Evolutionary conservation across 2,113 vertebrate genomes (phyloP), one percentile per base, ranked within the genome.

Genomic region (Asarcornis scutulata): DNA sequence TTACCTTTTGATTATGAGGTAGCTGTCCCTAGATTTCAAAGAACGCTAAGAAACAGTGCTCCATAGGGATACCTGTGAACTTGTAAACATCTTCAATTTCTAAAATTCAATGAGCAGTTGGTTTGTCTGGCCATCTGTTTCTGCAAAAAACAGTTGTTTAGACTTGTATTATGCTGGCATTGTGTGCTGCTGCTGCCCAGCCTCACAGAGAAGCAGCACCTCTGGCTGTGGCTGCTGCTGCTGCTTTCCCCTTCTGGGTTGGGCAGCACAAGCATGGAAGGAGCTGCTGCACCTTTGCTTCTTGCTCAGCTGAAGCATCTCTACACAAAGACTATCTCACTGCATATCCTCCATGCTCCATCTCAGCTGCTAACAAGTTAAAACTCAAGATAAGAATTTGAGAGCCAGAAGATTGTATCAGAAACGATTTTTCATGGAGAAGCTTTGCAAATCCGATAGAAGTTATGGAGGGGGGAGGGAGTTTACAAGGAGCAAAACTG

Each of bases 141-240:
- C 58, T 26, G 40, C 20, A 15, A 38, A 38, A 52, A 31, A 25
- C 16, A 0, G 46, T 40, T 44, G 48, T 50, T 68, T 2, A 7
- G 34, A 4, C 26, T 29, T 1, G 0, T 5, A 0, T 32, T 31
- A 1, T 1, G 4, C 14, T 13, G 62, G 13, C 11, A 4, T 29
- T 25, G 60, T 20, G 16, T 7, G 18, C 32, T 48, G 44, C 62
- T 32, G 59, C 44, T 29, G 48, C 55, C 69, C 29, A 26, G 27
- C 58, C 0, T 0, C 11, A 18, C 0, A 4, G 26, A 32, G n/a
- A 32, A 58, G 40, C 42, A 29, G 46, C n/a, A 12, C 15, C 9
- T 81, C 58, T 25, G 22, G 38, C 69, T 81, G 50, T 46, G 5
- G 7, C 29, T 0, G 2, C 42, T 81, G 2, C 42, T 81, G 7